Base-by-base conservation (phyloP, 1,140 invertebrate genomes). In the Gonatopus flavifemur region DNA sequence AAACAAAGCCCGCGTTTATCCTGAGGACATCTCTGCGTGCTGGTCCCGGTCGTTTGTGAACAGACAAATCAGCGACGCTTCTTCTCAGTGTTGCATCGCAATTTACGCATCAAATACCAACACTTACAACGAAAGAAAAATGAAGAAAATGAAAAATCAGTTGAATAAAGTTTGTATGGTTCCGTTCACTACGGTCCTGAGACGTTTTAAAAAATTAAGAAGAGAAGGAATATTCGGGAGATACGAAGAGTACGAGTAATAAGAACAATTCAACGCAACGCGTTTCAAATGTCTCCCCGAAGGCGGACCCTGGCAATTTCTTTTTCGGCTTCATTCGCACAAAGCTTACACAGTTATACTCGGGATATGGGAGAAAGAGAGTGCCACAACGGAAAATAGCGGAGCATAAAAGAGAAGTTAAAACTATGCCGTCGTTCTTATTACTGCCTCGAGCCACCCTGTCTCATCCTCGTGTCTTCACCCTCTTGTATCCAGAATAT, bases 351-450 rank as follows among this genome's bases (percentile, higher is more conserved):
- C 44, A 62, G 57, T n/a, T n/a, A n/a, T n/a, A n/a, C n/a, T n/a
- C n/a, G n/a, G n/a, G n/a, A n/a, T n/a, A n/a, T n/a, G n/a, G n/a
- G n/a, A n/a, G n/a, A n/a, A n/a, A n/a, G n/a, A n/a, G n/a, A n/a
- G n/a, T n/a, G n/a, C n/a, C 60, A 55, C 62, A 59, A 58, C 52
- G 67, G 70, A 72, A 72, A 74, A 76, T 73, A 67, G 69, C 64
- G 53, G n/a, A n/a, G 64, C 66, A 75, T 78, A 77, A 78, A 78
- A 76, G 76, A 75, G 72, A 77, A 76, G 74, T 78, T 76, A 77
- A 78, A 78, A 78, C 74, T 78, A 78, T 77, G 73, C 74, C 68
- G 70, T 75, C 74, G 74, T 76, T 77, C 76, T 78, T 77, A 77
- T 78, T 78, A 76, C 72, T 67, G 74, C 74, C 72, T 66, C 49